Evolutionary conservation across 2,797 vertebrate genomes (phyloP), one percentile per base, ranked within the genome.

Genomic region (Morus bassanus): DNA sequence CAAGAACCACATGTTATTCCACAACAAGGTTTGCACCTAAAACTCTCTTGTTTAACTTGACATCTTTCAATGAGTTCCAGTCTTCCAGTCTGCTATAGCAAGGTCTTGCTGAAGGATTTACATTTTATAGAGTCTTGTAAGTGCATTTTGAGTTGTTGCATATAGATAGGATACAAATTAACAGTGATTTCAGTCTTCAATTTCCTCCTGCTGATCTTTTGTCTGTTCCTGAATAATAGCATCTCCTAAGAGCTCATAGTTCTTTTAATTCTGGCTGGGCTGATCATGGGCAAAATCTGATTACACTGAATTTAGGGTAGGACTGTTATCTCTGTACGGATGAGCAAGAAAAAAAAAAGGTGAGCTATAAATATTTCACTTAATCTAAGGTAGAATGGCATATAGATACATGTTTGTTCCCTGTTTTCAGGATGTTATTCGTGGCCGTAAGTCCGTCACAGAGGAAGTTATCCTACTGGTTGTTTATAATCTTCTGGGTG

Each of bases 361-460:
- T 48, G 28, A 92, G 10, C 75, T 94, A 33, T 72, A 85, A 94
- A 70, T 80, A 59, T 61, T 85, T 35, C 18, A 28, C 13, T 70
- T 57, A 72, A 45, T 61, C 57, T n/a, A 37, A 59, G 27, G 33
- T 18, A 65, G 35, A 65, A 70, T 14, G 51, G 17, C 31, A 25
- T 15, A 41, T 9, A 75, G 6, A 60, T 8, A 8, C 16, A 19
- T 39, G 22, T 88, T 96, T 87, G 25, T 91, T 87, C 86, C 91
- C 75, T 95, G 11, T 93, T 93, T 92, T 69, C 74, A 98, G 98
- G 98, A 98, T 94, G 70, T 98, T 88, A 95, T 98, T 72, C 45
- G 50, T 68, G 85, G 95, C 81, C 83, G 67, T 53, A 93, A 98
- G 46, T 87, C 88, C 83, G 85, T 97, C 46, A 83, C 94, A 1